These are phyloP conservation scores for Hypselothyrea guttata DNA, from an alignment of 2,888 invertebrate species.

Conservation along the genomic window DNA sequence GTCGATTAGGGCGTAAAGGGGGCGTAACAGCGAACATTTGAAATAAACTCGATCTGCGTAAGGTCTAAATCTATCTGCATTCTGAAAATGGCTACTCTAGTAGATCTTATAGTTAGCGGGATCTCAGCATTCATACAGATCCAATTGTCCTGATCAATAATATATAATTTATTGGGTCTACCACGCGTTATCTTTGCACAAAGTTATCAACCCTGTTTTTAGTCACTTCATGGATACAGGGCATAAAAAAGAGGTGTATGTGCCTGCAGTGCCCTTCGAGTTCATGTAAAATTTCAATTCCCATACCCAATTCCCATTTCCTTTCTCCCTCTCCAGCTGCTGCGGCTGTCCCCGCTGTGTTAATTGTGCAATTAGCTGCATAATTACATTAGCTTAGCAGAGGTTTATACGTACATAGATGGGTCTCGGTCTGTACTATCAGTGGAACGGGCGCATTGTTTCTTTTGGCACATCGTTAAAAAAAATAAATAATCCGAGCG, in stretches of 20 bases:
- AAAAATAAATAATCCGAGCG: conserved; percentile 4
- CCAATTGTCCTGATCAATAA: too few species aligned
- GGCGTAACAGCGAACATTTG: too few species aligned
- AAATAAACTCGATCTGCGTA: too few species aligned
- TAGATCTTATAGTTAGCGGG: too few species aligned
- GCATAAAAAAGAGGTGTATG: not conserved
- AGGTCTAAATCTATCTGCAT: too few species aligned
- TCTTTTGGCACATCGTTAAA: conserved; percentile 40
- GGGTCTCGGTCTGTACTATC: not conserved
- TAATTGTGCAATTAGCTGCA: conserved; percentile 67
- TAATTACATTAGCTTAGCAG: conserved; percentile 46
- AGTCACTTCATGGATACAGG: too few species aligned
- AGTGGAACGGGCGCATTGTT: conserved; percentile 17
- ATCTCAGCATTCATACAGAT: too few species aligned
- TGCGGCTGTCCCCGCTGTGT: conserved; percentile 9
- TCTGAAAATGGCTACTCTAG: too few species aligned
- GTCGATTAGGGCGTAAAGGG: too few species aligned
- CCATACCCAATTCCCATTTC: conserved; percentile 5
- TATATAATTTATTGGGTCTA: too few species aligned
- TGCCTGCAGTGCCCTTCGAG: conserved; percentile 33
- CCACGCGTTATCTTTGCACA: too few species aligned
- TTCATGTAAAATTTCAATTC: conserved; percentile 10
- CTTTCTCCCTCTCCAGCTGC: not conserved
- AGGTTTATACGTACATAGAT: not conserved
- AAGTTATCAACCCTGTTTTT: not conserved